These are phyloP conservation scores for Erannis defoliaria DNA, from an alignment of 2,888 invertebrate genomes.

Conservation along the genomic window DNA sequence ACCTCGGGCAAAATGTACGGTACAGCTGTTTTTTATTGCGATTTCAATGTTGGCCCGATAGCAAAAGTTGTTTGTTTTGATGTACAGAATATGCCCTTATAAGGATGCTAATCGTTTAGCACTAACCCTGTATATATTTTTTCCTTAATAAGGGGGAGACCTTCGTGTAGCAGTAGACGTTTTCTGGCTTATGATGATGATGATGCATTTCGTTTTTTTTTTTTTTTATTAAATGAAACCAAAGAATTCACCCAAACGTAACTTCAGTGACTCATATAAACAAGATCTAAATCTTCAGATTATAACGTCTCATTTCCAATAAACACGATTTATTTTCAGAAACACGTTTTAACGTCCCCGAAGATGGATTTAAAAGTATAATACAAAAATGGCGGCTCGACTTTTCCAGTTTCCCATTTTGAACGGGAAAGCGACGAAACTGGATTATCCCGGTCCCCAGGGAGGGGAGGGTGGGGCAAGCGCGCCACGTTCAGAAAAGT, in stretches of 20 bases:
- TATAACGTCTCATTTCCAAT: conserved; percentile 38
- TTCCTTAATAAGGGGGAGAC: no score
- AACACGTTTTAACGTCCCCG: conserved; percentile 39
- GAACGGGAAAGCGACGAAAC: conserved; percentile 68
- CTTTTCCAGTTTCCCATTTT: conserved; percentile 63
- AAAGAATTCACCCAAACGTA: no score
- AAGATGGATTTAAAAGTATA: conserved; percentile 43
- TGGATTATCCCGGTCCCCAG: conserved; percentile 73
- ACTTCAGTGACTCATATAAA: no score
- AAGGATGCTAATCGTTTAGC: no score
- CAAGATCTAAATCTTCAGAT: background rate
- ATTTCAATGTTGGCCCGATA: no score
- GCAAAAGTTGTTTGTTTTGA: no score
- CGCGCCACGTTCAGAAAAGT: conserved; percentile 52
- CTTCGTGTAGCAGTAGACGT: no score
- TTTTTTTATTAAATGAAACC: background rate
- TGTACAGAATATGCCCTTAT: no score
- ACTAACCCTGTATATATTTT: no score
- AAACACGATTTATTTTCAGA: conserved; percentile 48
- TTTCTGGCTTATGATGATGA: no score
- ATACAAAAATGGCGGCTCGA: conserved; percentile 42
- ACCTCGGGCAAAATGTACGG: no score
- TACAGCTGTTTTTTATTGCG: no score
- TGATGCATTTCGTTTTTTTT: background rate
- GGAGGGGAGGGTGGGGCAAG: conserved; percentile 48